Base-by-base conservation (phyloP, 2,888 invertebrate genomes). In the Oxycera nigricornis region DNA sequence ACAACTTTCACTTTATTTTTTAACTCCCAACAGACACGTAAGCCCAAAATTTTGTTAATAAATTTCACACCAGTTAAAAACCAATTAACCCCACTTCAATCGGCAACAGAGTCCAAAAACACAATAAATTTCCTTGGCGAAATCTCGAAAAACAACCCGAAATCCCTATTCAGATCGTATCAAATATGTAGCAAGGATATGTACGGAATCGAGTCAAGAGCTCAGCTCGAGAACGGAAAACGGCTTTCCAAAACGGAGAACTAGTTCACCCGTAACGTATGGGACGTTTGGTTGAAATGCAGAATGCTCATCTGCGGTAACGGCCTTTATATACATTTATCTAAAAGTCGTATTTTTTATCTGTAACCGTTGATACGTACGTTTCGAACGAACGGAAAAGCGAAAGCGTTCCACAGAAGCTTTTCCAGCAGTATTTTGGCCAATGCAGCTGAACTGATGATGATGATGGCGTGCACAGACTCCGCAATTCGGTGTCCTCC, bases 301-400 rank as follows among this genome's bases (percentile, higher is more conserved):
- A 74, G 72, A 52, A 74, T 52, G 39, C 70, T 59, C 72, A 62
- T 72, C 74, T 74, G 62, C 50, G 72, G 74, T 72, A 72, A 74
- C 72, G 20, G 74, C 62, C 74, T 74, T 74, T 70, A 70, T 70
- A 70, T 74, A 74, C 70, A 62, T 74, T 72, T 73, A 72, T 72
- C 61, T 72, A 59, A 72, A 72, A 59, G 72, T 72, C 59, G 62
- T 30, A 61, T 73, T 62, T 70, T 73, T 73, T 73, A 62, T 73
- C 73, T 73, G 41, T 62, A 52, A 73, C 62, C 73, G 62, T 73
- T 73, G 20, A 55, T 22, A 22, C n/a, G n/a, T n/a, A 57, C 17
- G 22, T 72, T 73, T 50, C 35, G 72, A 72, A 57, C 70, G 70
- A n/a, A 55, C 50, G 46, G 35, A 52, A 70, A 70, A 55, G 65